phyloP scores from a whole-genome alignment of 2,888 invertebrate genomes.

The Drosophila aldrichi region DNA sequence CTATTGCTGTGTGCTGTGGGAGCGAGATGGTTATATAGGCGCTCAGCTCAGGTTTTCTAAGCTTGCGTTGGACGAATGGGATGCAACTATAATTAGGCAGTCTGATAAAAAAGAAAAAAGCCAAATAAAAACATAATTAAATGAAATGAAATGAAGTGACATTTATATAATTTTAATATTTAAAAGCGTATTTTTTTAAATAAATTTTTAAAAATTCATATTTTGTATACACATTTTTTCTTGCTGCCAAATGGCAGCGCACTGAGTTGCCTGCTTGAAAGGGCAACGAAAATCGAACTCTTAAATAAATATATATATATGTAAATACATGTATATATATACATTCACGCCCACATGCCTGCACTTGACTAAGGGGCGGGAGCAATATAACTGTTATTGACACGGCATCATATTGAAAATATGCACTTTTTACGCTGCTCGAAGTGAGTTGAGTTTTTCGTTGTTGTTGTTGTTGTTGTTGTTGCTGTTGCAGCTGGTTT shows the following conservation, averaged over 20 bases:
- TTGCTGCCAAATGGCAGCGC: slow-evolving; percentile 32
- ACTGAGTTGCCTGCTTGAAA: slow-evolving; percentile 23
- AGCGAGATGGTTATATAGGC: background rate
- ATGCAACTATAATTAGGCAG: background rate
- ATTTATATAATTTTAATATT: too few species aligned
- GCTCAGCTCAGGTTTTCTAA: too few species aligned
- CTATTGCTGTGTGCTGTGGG: background rate
- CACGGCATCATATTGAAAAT: slow-evolving; percentile 81
- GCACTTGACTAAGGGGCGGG: slow-evolving; percentile 36
- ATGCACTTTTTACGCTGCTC: slow-evolving; percentile 50
- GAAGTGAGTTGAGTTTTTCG: slow-evolving; percentile 13
- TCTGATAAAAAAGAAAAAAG: background rate
- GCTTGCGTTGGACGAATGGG: background rate
- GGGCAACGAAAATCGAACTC: slow-evolving; percentile 11
- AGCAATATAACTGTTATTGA: slow-evolving; percentile 80
- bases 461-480: slow-evolving; percentile 3
- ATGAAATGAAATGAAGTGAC: too few species aligned
- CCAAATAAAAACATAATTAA: background rate
- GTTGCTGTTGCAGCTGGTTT: slow-evolving; percentile 24
- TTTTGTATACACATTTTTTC: background rate
- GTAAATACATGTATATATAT: background rate
- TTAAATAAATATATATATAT: background rate
- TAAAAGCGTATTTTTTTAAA: background rate
- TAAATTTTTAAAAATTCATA: background rate
- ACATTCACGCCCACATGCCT: slow-evolving; percentile 31